phyloP scores from a whole-genome alignment of 2,113 vertebrate genomes.

The Rafetus swinhoei region DNA sequence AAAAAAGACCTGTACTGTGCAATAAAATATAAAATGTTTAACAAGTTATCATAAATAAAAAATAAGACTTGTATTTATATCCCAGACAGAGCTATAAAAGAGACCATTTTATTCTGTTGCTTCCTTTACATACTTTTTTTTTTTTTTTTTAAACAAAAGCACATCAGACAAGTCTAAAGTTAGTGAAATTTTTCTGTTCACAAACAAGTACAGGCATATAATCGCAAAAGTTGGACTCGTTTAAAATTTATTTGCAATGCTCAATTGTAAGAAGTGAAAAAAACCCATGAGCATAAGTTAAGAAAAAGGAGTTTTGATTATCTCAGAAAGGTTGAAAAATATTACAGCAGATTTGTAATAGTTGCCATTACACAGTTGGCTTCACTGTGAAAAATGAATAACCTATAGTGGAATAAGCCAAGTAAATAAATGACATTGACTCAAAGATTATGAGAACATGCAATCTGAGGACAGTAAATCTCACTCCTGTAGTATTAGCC shows the following conservation, averaged over 20 bases:
- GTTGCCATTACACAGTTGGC: neutral
- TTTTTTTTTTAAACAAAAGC: neutral
- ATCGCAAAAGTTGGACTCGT: constrained; percentile 33
- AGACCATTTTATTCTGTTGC: neutral
- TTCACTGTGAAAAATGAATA: constrained; percentile 8
- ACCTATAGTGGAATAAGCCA: constrained; percentile 1
- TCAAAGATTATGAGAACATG: constrained; percentile 17
- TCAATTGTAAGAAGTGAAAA: neutral
- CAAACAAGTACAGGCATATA: constrained; percentile 5
- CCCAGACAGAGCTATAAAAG: neutral
- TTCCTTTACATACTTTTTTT: neutral
- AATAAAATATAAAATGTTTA: neutral
- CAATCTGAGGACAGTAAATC: neutral
- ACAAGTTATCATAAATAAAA: neutral
- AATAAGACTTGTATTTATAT: neutral
- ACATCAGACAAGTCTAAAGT: constrained; percentile 2
- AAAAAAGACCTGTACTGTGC: neutral
- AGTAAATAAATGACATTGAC: constrained; percentile 6
- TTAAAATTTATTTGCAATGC: constrained; percentile 28
- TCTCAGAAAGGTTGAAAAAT: constrained; percentile 11
- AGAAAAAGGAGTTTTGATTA: neutral
- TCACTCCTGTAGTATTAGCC: neutral
- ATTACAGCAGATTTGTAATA: neutral
- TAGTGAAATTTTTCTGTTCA: neutral
- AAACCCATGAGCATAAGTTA: constrained; percentile 6